Evolutionary conservation across 1,140 invertebrate species (phyloP).

Genomic region (Ephestia elutella): DNA sequence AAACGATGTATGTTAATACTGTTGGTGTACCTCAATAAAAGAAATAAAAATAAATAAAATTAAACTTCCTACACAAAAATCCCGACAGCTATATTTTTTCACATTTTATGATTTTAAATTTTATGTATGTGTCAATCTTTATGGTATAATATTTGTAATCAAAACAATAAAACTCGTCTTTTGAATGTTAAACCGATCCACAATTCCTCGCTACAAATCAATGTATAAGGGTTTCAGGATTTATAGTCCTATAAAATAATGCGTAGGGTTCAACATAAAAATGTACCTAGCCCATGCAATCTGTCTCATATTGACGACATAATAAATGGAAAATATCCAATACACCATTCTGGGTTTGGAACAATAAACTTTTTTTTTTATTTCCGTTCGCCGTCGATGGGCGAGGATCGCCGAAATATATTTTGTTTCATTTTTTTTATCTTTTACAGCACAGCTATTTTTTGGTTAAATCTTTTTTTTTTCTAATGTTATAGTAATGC

Average conservation of each 20-base stretch:
- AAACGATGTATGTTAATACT: no score
- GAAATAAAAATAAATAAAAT: no score
- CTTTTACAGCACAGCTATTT: not conserved
- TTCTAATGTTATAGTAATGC: not conserved
- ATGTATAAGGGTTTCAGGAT: conserved; percentile 7
- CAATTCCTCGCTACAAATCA: conserved; percentile 8
- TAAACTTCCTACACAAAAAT: no score
- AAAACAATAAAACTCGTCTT: not conserved
- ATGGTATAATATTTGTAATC: no score
- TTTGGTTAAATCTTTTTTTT: not conserved
- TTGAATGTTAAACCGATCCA: not conserved
- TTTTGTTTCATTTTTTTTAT: not conserved
- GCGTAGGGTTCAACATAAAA: conserved; percentile 10
- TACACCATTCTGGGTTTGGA: not conserved
- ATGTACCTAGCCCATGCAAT: conserved; percentile 10
- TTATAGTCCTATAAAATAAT: conserved; percentile 14
- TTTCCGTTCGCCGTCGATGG: not conserved
- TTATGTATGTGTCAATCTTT: no score
- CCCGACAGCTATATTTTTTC: no score
- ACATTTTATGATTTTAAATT: no score
- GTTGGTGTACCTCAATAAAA: no score
- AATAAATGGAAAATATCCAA: conserved; percentile 16
- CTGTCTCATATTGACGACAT: conserved; percentile 13
- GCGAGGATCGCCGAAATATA: not conserved
- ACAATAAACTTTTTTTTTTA: conserved; percentile 7